These are phyloP conservation scores for Octodonta nipae DNA, from an alignment of 2,888 invertebrate species.

Conservation along the genomic window DNA sequence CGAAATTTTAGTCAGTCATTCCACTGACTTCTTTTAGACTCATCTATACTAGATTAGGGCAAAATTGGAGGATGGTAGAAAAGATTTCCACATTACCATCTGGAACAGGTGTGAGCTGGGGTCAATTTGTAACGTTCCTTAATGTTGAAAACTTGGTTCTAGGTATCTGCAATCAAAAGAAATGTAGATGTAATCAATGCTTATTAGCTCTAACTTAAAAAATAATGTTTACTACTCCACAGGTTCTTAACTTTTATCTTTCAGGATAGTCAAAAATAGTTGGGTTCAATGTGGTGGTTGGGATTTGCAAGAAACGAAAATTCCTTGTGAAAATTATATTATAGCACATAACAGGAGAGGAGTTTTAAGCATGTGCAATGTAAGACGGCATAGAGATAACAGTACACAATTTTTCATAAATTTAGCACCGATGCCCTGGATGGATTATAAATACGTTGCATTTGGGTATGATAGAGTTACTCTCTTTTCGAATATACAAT, in stretches of 20 bases:
- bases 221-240: neutral
- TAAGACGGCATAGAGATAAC: slow-evolving; percentile 50
- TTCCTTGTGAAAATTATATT: slow-evolving; percentile 54
- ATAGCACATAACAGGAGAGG: slow-evolving; percentile 53
- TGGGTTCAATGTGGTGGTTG: slow-evolving; percentile 60
- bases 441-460: slow-evolving; percentile 57
- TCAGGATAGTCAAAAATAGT: slow-evolving; percentile 48
- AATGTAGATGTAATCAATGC: no score
- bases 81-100: no score
- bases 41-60: no score
- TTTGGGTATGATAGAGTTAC: slow-evolving; percentile 47
- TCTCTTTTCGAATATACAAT: no score
- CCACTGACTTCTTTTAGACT: no score
- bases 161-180: no score
- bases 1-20: no score
- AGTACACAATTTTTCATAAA: slow-evolving; percentile 57
- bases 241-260: slow-evolving; percentile 6
- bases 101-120: no score
- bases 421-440: slow-evolving; percentile 54
- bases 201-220: no score
- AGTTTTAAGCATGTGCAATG: slow-evolving; percentile 58
- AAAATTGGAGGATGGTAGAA: no score
- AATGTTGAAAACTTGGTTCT: no score
- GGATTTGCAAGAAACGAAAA: slow-evolving; percentile 31
- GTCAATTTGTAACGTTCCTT: no score